Conservation (phyloP, 2,888 invertebrate species). For the Sarcophaga variegata region DNA sequence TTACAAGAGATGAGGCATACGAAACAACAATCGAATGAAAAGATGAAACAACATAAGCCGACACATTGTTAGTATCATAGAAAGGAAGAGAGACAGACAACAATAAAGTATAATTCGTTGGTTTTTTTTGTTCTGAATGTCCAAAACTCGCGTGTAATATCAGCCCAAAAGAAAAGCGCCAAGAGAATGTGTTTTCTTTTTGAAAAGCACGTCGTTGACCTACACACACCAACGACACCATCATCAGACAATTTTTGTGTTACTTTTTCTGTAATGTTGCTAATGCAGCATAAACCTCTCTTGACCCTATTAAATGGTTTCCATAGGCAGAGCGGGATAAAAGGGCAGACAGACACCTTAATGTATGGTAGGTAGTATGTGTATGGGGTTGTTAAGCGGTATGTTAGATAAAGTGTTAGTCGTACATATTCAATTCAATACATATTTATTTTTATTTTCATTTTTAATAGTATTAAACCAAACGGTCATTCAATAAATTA, state of each 20-base stretch:
- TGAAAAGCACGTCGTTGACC: neutral
- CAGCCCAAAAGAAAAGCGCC: neutral
- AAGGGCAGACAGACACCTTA: neutral
- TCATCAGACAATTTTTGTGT: neutral
- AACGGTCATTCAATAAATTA: neutral
- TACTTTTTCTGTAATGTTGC: neutral
- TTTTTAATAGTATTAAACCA: conserved; percentile 43
- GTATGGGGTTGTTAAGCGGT: neutral
- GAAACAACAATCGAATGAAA: conserved; percentile 21
- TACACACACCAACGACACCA: too few species aligned
- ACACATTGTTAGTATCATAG: neutral
- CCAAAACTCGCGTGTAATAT: too few species aligned
- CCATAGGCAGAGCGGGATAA: neutral
- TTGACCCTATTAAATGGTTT: conserved; percentile 51
- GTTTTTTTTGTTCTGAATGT: neutral
- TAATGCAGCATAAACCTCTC: conserved; percentile 41
- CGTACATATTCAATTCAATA: conserved; percentile 2
- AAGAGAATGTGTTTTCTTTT: neutral
- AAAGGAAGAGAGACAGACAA: neutral
- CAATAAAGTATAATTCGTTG: conserved; percentile 49
- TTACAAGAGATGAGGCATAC: neutral
- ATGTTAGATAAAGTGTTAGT: conserved; percentile 53
- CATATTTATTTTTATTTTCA: neutral
- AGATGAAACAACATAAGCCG: conserved; percentile 64
- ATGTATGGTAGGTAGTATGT: too few species aligned